A percentile compares a stretch with the other conserved stretches of the same genome.
Evolutionary conservation across 2,113 vertebrate species (phyloP).

Genomic region (Rousettus leschenaultii): DNA sequence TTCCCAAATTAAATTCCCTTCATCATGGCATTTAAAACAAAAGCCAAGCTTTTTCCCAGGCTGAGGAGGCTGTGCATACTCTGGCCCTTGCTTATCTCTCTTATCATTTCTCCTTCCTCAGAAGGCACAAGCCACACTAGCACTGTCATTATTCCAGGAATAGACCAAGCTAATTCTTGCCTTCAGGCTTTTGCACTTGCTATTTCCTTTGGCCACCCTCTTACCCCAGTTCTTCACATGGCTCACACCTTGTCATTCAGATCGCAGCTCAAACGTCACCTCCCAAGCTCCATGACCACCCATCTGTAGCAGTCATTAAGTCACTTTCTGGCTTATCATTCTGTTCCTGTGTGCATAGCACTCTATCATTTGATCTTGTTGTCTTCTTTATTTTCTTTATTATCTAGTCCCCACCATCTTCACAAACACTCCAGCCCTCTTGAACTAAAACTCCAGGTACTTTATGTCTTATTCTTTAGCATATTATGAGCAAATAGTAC

Average conservation of each 20-base stretch:
- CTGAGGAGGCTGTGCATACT: background rate
- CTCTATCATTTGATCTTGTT: background rate
- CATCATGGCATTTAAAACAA: background rate
- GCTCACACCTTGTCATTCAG: background rate
- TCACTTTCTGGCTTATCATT: background rate
- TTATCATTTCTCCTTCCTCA: background rate
- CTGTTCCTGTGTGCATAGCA: background rate
- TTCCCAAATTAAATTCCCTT: background rate
- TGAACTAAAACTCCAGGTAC: background rate
- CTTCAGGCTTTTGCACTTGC: background rate
- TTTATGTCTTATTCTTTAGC: background rate
- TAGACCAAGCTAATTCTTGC: background rate
- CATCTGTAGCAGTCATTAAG: too few relatives aligned
- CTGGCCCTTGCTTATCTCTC: background rate
- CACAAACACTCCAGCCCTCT: background rate
- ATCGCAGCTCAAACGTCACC: background rate
- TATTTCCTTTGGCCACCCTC: fast-evolving
- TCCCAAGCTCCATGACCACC: background rate
- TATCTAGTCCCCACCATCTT: background rate
- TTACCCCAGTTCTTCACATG: background rate
- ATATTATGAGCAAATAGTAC: background rate
- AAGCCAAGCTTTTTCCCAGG: background rate
- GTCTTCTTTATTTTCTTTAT: background rate
- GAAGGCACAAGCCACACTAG: background rate
- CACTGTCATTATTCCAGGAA: background rate